phyloP scores from a whole-genome alignment of 2,797 vertebrate genomes.

The Eutrigla gurnardus region DNA sequence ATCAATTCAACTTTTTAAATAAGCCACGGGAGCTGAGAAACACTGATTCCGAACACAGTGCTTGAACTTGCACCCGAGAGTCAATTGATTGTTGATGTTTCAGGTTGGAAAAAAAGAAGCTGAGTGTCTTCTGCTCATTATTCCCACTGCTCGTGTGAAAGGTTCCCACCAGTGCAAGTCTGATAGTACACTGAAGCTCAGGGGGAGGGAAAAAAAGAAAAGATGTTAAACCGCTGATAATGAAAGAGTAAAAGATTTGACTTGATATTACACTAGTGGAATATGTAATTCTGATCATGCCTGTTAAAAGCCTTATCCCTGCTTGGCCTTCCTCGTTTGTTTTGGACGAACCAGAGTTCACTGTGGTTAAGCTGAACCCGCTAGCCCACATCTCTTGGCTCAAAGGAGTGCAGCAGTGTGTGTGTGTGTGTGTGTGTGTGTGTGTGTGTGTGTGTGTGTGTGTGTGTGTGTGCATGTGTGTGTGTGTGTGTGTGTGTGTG shows the following conservation, averaged over 20 bases:
- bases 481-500: conserved; percentile 43
- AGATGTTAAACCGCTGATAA: not conserved
- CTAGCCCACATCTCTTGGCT: conserved; percentile 80
- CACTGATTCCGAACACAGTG: conserved; percentile 39
- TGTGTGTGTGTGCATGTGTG: conserved; percentile 52
- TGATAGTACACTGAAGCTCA: conserved; percentile 18
- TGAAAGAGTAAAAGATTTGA: conserved; percentile 23
- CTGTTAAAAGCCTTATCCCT: conserved; percentile 44
- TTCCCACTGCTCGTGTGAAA: conserved; percentile 4
- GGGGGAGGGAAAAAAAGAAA: not conserved
- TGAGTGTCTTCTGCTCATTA: conserved; percentile 8
- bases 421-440: conserved; percentile 22
- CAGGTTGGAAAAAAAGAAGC: conserved; percentile 6
- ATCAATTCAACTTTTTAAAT: conserved; percentile 74
- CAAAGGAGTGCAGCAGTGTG: conserved; percentile 32
- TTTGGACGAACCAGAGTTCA: conserved; percentile 77
- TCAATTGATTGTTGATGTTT: conserved; percentile 54
- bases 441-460: conserved; percentile 26
- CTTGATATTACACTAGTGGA: conserved; percentile 32
- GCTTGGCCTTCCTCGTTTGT: conserved; percentile 57
- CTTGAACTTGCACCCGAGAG: conserved; percentile 31
- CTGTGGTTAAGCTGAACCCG: conserved; percentile 79
- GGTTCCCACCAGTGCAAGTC: not conserved
- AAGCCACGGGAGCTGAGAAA: conserved; percentile 55
- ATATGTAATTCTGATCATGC: conserved; percentile 57